Conservation (phyloP, 1,140 invertebrate species). For the Pristionchus pacificus region DNA sequence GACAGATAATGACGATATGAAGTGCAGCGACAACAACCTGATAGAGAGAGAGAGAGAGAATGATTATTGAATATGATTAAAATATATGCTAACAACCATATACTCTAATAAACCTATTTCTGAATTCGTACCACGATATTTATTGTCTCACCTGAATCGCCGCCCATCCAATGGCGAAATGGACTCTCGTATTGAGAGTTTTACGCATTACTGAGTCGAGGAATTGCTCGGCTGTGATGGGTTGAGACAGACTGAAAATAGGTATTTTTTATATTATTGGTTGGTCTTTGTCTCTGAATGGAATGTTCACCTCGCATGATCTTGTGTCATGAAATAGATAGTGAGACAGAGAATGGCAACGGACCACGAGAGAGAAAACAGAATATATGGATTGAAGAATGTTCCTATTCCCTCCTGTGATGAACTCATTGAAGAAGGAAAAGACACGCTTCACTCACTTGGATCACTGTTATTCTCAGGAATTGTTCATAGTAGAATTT, state of each 20-base stretch:
- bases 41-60: too few relatives aligned
- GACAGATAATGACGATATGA: slow-evolving; percentile 42
- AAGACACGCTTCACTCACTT: slow-evolving; percentile 25
- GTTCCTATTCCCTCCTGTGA: slow-evolving; percentile 46
- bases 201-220: slow-evolving; percentile 21
- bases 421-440: slow-evolving; percentile 7
- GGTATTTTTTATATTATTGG: background rate
- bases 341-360: slow-evolving; percentile 45
- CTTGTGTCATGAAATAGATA: slow-evolving; percentile 44
- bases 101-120: too few relatives aligned
- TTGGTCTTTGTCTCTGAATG: too few relatives aligned
- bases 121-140: background rate
- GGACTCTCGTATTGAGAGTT: slow-evolving; percentile 33
- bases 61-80: too few relatives aligned
- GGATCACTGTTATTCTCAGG: slow-evolving; percentile 43
- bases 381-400: slow-evolving; percentile 47
- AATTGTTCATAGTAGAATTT: slow-evolving; percentile 55
- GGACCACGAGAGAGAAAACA: slow-evolving; percentile 50
- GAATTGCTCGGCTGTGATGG: slow-evolving; percentile 46
- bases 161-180: slow-evolving; percentile 44
- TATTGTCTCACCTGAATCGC: slow-evolving; percentile 33
- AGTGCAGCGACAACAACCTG: slow-evolving; percentile 37
- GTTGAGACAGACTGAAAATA: slow-evolving; percentile 37
- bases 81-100: too few relatives aligned
- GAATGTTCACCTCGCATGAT: background rate